Conservation (phyloP, 2,797 vertebrate species). For the Hapalemur alaotrensis region DNA sequence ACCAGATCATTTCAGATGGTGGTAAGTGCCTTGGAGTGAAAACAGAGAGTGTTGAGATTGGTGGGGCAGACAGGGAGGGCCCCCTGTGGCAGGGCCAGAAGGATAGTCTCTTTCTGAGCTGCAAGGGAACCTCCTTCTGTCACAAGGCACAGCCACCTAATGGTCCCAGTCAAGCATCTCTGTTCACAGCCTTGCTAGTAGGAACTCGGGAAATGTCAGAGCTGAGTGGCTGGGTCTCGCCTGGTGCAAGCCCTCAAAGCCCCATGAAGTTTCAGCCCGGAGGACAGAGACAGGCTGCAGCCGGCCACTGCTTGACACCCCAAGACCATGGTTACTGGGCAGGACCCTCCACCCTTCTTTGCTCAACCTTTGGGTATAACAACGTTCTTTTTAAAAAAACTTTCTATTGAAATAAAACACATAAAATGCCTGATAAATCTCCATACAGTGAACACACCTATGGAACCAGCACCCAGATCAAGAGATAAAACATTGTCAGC, state of each 20-base stretch:
- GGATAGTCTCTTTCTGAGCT: neutral
- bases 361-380: neutral
- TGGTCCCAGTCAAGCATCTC: neutral
- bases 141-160: neutral
- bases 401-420: neutral
- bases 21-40: neutral
- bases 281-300: neutral
- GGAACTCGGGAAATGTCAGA: neutral
- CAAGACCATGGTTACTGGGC: neutral
- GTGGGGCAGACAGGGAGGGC: too few relatives aligned
- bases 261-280: neutral
- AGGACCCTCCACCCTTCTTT: neutral
- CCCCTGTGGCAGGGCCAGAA: neutral
- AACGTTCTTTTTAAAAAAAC: neutral
- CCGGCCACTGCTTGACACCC: neutral
- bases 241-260: neutral
- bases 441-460: neutral
- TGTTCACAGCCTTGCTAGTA: neutral
- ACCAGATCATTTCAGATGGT: neutral
- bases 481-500: neutral
- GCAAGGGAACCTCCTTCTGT: neutral
- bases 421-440: neutral
- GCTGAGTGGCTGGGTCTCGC: neutral
- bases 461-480: neutral
- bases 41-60: neutral